Base-by-base conservation (phyloP, 1,140 invertebrate genomes). In the Ctenoplectra terminalis region DNA sequence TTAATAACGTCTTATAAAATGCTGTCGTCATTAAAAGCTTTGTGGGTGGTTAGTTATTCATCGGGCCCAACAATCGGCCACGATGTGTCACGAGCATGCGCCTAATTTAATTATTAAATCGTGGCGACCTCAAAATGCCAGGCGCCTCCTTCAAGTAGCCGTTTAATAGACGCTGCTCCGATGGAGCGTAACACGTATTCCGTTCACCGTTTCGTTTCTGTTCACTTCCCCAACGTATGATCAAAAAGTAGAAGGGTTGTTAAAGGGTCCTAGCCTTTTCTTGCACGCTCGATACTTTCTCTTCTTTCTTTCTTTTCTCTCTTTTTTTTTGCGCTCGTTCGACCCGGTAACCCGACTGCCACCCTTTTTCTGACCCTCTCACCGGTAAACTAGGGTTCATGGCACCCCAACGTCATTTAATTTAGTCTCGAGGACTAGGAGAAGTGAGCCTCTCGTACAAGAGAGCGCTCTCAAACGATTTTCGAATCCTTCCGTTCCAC, bases 31-130 rank as follows among this genome's bases (percentile, higher is more conserved):
- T 87, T 83, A 87, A 84, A 69, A 76, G 34, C 54, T 63, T 54
- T 31, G 72, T 81, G 69, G 56, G 50, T 76, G 76, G 71, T 29
- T 60, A 17, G 48, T 86, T 80, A 72, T 76, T 82, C 69, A n/a
- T 74, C 74, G 43, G 7, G n/a, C 29, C 9, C 17, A n/a, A 67
- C 81, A 67, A 86, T 70, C 48, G 60, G 0, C 34, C 26, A 54
- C 17, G 54, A 71, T 48, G 69, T 34, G 31, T 67, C 29, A 70
- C 23, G 40, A 61, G 34, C 31, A 34, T 37, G 7, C 20, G 69
- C 20, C 29, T 77, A 63, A 86, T 82, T 85, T 74, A 71, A 86
- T 86, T 86, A 82, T 82, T 75, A 82, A 86, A 86, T 82, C 50
- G 37, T 78, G 58, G 43, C 64, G 43, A 48, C 58, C 37, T 69